Base-by-base conservation (phyloP, 2,888 invertebrate species). In the Notocelia uddmanniana region DNA sequence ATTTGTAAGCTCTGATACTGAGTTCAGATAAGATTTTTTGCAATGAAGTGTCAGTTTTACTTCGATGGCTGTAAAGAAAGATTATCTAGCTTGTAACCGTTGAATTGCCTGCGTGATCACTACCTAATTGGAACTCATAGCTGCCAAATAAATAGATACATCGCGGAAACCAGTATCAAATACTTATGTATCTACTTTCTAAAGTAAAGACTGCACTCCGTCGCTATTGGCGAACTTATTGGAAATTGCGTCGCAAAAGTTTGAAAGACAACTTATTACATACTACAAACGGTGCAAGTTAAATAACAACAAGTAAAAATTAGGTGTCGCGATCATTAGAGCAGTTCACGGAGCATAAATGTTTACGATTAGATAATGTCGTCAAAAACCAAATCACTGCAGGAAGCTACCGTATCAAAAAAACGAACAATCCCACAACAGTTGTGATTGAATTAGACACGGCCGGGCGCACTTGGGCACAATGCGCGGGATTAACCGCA, bases 391-490 rank as follows among this genome's bases (percentile, higher is more conserved):
- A 26, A 64, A 64, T 64, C 64, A 21, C 21, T 37, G 23, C 64
- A 34, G 52, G 55, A 57, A 57, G n/a, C n/a, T 45, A 48, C 57
- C 11, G 19, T 50, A 21, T 8, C 10, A 31, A 60, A 69, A 63
- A 69, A 63, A 57, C 31, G 13, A 45, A 55, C 48, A 72, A 62
- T 54, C 66, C 60, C 58, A 63, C 83, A 81, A 81, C 83, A 81
- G 82, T 84, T 86, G 84, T 87, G 87, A 90, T 89, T 84, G 85
- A 86, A 88, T 90, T 86, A 89, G 79, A 73, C 78, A 77, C 64
- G 74, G 80, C 77, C 79, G 80, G 77, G 77, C 80, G 82, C 82
- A 81, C 80, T 81, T 76, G 79, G 55, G 37, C 59, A 75, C 74
- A 75, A 75, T 75, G 50, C 71, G 79, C 79, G 75, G 85, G 88